Conservation (phyloP, 2,888 invertebrate species). For the Drosophila acutilabella region DNA sequence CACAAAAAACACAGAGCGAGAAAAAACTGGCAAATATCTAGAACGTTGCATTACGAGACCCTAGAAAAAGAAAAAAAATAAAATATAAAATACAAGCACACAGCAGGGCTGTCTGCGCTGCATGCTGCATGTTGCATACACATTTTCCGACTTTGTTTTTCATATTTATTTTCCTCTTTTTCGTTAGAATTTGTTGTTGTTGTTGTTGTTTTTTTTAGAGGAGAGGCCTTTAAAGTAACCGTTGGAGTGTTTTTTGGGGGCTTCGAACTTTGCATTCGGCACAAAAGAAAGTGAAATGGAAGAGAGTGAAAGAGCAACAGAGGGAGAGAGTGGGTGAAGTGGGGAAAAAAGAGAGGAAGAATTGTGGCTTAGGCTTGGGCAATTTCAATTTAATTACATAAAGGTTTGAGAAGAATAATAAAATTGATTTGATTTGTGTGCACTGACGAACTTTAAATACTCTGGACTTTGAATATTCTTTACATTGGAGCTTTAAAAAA, state of each 20-base stretch:
- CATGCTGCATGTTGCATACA: constrained; percentile 28
- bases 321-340: background rate
- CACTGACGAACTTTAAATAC: background rate
- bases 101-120: constrained; percentile 45
- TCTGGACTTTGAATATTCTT: too few species aligned
- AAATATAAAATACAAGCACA: constrained; percentile 1
- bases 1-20: constrained; percentile 4
- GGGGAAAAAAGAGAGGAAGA: background rate
- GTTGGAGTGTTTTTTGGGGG: constrained; percentile 52
- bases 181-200: constrained; percentile 19
- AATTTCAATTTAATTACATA: background rate
- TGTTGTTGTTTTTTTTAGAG: constrained; percentile 12
- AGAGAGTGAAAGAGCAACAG: background rate
- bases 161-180: constrained; percentile 26
- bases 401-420: background rate
- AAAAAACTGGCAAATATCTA: constrained; percentile 35
- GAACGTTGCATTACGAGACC: constrained; percentile 48
- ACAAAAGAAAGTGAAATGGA: constrained; percentile 75
- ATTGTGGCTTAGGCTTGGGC: constrained; percentile 8
- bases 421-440: background rate
- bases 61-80: constrained; percentile 5
- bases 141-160: constrained; percentile 42
- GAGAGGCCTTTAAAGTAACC: constrained; percentile 61
- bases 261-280: constrained; percentile 69
- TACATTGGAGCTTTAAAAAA: too few species aligned